Percentiles rank a stretch among this genome's conserved stretches.
phyloP scores from a whole-genome alignment of 2,797 vertebrate genomes.

The Anguilla obscura region DNA sequence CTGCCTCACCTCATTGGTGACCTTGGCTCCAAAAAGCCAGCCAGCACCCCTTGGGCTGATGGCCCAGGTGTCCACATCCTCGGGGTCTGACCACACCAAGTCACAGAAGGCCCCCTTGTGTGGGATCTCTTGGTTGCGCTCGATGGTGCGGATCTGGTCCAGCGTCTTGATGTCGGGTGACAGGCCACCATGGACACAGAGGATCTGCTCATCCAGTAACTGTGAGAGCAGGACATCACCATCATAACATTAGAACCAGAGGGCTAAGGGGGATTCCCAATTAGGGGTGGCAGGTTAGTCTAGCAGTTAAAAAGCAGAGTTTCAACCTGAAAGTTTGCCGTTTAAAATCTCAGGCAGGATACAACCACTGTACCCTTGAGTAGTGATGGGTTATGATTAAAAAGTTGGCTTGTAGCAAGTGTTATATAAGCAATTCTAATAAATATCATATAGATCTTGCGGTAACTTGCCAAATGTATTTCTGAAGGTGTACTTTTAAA shows the following conservation, averaged over 20 bases:
- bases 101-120: conserved; percentile 99
- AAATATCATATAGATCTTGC: too few species aligned
- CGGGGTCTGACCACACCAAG: conserved; percentile 95
- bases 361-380: not conserved
- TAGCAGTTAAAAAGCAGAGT: not conserved
- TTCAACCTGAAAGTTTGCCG: not conserved
- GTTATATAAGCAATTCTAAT: too few species aligned
- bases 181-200: conserved; percentile 95
- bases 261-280: not conserved
- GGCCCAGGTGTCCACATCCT: conserved; percentile 97
- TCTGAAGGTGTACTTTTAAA: too few species aligned
- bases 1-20: conserved; percentile 90
- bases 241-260: not conserved
- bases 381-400: not conserved
- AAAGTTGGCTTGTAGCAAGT: too few species aligned
- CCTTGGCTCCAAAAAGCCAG: conserved; percentile 97
- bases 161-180: conserved; percentile 98
- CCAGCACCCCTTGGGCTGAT: conserved; percentile 95
- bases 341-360: not conserved
- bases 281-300: not conserved
- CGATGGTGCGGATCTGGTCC: conserved; percentile 96
- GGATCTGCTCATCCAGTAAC: conserved; percentile 96
- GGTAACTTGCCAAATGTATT: too few species aligned
- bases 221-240: conserved; percentile 50
- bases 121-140: conserved; percentile 96